phyloP scores from a whole-genome alignment of 92 coral and sea anemone genomes.

The Bergia sp. region DNA sequence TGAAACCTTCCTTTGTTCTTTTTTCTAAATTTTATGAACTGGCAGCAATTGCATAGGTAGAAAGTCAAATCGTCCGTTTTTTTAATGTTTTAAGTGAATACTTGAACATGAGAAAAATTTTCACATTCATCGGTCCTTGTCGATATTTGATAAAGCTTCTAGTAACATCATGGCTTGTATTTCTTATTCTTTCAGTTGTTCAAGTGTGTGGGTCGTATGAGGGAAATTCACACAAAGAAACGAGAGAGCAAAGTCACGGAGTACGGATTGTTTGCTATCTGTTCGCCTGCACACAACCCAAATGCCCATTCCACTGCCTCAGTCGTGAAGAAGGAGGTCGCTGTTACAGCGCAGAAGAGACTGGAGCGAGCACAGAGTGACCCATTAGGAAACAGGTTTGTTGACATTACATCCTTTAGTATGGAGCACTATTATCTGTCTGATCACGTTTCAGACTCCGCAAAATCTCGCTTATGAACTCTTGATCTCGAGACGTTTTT shows the following conservation, averaged over 20 bases:
- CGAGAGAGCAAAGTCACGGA: constrained; percentile 90
- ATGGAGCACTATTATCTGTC: no score
- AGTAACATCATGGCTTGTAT: neutral
- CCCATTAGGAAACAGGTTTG: constrained; percentile 78
- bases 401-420: neutral
- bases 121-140: no score
- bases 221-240: constrained; percentile 93
- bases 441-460: no score
- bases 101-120: no score
- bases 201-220: constrained; percentile 85
- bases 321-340: constrained; percentile 89
- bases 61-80: no score
- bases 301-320: constrained; percentile 75
- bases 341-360: constrained; percentile 90
- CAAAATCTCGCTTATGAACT: no score
- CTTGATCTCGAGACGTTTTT: no score
- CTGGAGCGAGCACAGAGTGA: constrained; percentile 82
- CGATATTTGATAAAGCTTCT: no score
- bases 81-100: no score
- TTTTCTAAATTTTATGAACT: no score
- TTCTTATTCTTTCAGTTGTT: constrained; percentile 68
- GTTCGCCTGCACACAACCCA: constrained; percentile 86
- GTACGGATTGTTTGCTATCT: constrained; percentile 95
- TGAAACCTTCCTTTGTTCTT: no score
- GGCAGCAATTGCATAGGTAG: no score